A percentile compares a stretch with the other conserved stretches of the same genome.
phyloP scores from a whole-genome alignment of 2,797 vertebrate genomes.

The Mus spretus region DNA sequence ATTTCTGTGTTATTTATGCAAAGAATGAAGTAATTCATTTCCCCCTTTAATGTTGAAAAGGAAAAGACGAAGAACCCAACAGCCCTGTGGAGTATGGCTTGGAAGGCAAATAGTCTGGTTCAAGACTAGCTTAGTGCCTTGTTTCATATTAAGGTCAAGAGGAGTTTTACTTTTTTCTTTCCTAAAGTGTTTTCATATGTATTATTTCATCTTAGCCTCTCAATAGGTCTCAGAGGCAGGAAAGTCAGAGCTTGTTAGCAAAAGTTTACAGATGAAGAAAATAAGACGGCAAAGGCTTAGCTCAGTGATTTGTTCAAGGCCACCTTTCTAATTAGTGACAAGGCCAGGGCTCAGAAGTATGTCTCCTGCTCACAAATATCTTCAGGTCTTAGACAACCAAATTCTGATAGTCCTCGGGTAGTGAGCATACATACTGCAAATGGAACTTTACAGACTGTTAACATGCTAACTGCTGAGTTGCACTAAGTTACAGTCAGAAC shows the following conservation, averaged over 20 bases:
- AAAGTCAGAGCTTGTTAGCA: slow-evolving; percentile 60
- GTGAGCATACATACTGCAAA: slow-evolving; percentile 58
- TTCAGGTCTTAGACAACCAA: slow-evolving; percentile 67
- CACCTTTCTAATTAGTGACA: slow-evolving; percentile 67
- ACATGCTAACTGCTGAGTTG: slow-evolving; percentile 28
- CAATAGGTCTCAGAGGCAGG: slow-evolving; percentile 17
- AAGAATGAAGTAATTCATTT: slow-evolving; percentile 21
- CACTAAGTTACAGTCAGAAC: slow-evolving; percentile 25
- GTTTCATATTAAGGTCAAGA: slow-evolving; percentile 63
- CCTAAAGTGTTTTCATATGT: slow-evolving; percentile 69
- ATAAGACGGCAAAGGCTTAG: slow-evolving; percentile 38
- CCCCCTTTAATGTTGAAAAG: slow-evolving; percentile 64
- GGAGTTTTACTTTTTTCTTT: slow-evolving; percentile 60
- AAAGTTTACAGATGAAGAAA: slow-evolving; percentile 63
- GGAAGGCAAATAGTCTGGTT: slow-evolving; percentile 56
- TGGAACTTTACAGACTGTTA: slow-evolving; percentile 65
- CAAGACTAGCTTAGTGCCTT: slow-evolving; percentile 47
- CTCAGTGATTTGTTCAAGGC: slow-evolving; percentile 69
- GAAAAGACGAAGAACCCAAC: slow-evolving; percentile 35
- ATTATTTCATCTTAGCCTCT: slow-evolving; percentile 66
- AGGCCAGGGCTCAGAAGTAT: slow-evolving; percentile 58
- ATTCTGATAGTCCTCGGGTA: slow-evolving; percentile 66
- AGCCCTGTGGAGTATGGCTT: slow-evolving; percentile 35
- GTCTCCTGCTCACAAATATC: slow-evolving; percentile 59
- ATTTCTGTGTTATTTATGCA: slow-evolving; percentile 16